Conservation (phyloP, 2,888 invertebrate species). For the Habrosyne pyritoides region DNA sequence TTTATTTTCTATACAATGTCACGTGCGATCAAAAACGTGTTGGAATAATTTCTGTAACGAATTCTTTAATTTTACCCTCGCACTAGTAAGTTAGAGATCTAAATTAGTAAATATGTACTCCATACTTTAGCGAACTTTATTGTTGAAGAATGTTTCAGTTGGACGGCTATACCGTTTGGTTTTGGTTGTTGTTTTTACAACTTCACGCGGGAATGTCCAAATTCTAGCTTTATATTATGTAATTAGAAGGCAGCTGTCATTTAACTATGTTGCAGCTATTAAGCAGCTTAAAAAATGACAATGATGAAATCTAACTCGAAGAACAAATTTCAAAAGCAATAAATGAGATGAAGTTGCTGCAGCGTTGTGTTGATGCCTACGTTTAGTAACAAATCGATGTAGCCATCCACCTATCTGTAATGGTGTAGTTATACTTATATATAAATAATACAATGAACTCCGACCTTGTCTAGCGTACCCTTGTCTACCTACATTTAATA, state of each 20-base stretch:
- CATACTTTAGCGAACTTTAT: not conserved
- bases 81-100: not conserved
- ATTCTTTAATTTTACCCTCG: not conserved
- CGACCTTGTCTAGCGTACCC: slow-evolving; percentile 30
- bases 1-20: not conserved
- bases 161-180: too few relatives aligned
- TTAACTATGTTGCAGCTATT: not conserved
- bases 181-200: too few relatives aligned
- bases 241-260: not conserved
- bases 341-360: not conserved
- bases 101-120: not conserved
- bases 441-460: slow-evolving; percentile 12
- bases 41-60: not conserved
- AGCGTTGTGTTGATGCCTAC: not conserved
- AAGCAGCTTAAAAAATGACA: too few relatives aligned
- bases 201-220: too few relatives aligned
- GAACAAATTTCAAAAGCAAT: not conserved
- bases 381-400: slow-evolving; percentile 20
- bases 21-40: not conserved
- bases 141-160: not conserved
- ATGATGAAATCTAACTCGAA: too few relatives aligned
- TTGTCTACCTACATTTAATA: slow-evolving; percentile 18
- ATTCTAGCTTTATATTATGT: not conserved
- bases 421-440: slow-evolving; percentile 5
- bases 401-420: slow-evolving; percentile 13